These are phyloP conservation scores for Lathronympha strigana DNA, from an alignment of 2,888 invertebrate genomes.

Conservation along the genomic window DNA sequence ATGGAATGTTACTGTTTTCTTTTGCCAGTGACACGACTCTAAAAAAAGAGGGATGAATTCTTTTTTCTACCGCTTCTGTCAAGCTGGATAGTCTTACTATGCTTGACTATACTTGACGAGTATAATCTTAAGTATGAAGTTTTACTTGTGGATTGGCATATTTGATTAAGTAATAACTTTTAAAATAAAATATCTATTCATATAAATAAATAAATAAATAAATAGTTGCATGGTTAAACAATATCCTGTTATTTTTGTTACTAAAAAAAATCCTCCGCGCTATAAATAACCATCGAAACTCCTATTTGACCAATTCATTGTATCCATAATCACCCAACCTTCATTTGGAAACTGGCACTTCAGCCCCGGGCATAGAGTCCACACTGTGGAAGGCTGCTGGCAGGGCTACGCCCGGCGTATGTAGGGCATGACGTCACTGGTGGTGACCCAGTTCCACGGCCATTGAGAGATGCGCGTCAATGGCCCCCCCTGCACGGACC, in stretches of 20 bases:
- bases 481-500: slow-evolving; percentile 61
- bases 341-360: not conserved
- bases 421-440: slow-evolving; percentile 82
- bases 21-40: too few species aligned
- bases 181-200: too few species aligned
- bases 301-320: slow-evolving; percentile 25
- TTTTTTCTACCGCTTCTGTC: too few species aligned
- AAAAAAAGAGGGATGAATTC: too few species aligned
- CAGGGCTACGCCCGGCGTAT: slow-evolving; percentile 75
- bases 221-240: not conserved
- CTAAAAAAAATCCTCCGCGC: not conserved
- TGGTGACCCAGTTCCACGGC: slow-evolving; percentile 77
- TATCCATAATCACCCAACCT: slow-evolving; percentile 4
- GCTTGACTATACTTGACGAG: too few species aligned
- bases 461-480: slow-evolving; percentile 83
- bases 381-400: slow-evolving; percentile 44
- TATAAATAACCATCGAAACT: slow-evolving; percentile 23
- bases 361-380: slow-evolving; percentile 10
- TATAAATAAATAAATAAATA: too few species aligned
- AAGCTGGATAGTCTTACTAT: too few species aligned
- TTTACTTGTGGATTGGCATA: too few species aligned
- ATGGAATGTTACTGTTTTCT: too few species aligned
- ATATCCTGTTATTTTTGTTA: not conserved
- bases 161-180: too few species aligned
- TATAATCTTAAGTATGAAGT: too few species aligned